Evolutionary conservation across 2,113 vertebrate species (phyloP).

Genomic region (Periophthalmus modestus): DNA sequence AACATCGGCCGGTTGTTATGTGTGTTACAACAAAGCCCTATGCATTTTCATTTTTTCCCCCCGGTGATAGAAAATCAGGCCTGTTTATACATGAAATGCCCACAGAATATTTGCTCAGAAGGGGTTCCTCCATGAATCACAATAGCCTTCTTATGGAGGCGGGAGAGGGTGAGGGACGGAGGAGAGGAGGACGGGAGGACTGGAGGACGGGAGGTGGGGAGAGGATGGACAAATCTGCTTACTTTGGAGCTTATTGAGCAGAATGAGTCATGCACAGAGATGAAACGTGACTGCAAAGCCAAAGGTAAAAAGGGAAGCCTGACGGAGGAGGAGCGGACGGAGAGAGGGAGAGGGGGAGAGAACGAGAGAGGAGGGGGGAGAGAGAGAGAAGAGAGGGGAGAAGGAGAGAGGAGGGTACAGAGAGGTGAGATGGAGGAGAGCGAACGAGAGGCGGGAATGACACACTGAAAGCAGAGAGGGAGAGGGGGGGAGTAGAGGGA

Average conservation of each 20-base stretch:
- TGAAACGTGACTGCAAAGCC: conserved; percentile 80
- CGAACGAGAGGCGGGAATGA: conserved; percentile 23
- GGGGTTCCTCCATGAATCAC: conserved; percentile 80
- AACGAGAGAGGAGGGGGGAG: conserved; percentile 21
- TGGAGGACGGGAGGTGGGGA: conserved; percentile 38
- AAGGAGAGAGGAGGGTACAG: conserved; percentile 37
- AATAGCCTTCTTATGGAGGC: conserved; percentile 78
- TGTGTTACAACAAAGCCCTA: conserved; percentile 60
- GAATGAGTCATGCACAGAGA: conserved; percentile 79
- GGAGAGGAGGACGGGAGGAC: neutral
- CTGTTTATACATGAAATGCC: conserved; percentile 82
- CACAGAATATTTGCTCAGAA: conserved; percentile 78
- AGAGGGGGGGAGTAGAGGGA: too few species aligned
- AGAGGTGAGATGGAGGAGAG: conserved; percentile 61
- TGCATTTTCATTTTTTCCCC: conserved; percentile 47
- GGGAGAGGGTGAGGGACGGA: conserved; percentile 22
- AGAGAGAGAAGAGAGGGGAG: conserved; percentile 50
- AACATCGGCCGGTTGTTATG: conserved; percentile 66
- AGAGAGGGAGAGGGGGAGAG: conserved; percentile 47
- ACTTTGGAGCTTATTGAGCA: conserved; percentile 85
- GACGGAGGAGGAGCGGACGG: conserved; percentile 41
- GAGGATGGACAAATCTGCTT: conserved; percentile 82
- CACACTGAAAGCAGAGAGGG: too few species aligned
- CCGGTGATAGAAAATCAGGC: conserved; percentile 71
- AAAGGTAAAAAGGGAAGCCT: conserved; percentile 70